Evolutionary conservation across 1,140 invertebrate genomes (phyloP), one percentile per base, ranked within the genome.

Genomic region (Trachymyrmex septentrionalis): DNA sequence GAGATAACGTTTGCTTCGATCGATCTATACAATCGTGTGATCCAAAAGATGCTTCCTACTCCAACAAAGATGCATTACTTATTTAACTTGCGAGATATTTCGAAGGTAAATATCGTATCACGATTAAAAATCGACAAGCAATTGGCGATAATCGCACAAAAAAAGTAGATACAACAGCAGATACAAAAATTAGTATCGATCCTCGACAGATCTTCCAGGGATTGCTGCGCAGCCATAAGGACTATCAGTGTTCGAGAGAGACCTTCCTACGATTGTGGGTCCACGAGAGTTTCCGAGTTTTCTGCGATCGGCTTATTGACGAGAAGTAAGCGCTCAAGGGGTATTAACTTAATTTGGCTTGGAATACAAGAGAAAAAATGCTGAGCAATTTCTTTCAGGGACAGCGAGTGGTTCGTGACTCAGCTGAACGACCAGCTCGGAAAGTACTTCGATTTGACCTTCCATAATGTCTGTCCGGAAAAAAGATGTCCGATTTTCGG

Each of bases 1-100:
- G 94, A 96, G 5, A 95, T 97, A 80, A 97, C 96, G 9, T 91
- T 95, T 73, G 97, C 97, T 3, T 98, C 97, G 0, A 96, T 98
- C 85, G 96, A 97, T 86, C 94, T 98, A 86, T 98, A 98, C 92
- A 96, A 97, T 91, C 96, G 96, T 78, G 96, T 98, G 0, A 95
- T 96, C 3, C 92, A 92, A 3, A 97, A 97, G 91, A 97, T 98
- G 96, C 93, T 98, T 63, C 98, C 98, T 1, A 98, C 98, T 3
- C 98, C 98, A 0, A 96, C 97, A 53, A 98, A 98, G 93, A 98
- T 98, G 91, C 98, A 99, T 94, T 99, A 98, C 90, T 94, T 98
- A 19, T 98, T 98, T 95, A 98, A 98, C 94, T 93, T 99, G 85
- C 95, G 98, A 87, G 98, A 98, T 92, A 98, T 99, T 88, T 98